Evolutionary conservation across 1,140 invertebrate species (phyloP).

Genomic region (Hetaerina americana): DNA sequence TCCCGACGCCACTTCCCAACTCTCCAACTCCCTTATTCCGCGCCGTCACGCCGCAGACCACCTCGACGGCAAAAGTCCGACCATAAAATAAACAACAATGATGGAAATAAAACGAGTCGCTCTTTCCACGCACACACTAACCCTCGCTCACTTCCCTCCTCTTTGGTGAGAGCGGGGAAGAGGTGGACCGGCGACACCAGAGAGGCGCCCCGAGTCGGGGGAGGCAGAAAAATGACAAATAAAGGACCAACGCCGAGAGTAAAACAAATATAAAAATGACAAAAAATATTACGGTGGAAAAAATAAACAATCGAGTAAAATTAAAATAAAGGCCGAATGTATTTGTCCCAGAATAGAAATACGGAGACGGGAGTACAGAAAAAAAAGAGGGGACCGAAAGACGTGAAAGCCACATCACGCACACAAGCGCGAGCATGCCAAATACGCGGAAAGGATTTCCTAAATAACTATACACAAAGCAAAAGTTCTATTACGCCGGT

Average conservation of each 20-base stretch:
- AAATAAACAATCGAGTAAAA: no score
- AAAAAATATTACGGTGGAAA: no score
- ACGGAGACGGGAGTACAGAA: background rate
- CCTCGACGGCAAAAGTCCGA: background rate
- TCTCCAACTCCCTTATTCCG: no score
- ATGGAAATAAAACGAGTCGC: background rate
- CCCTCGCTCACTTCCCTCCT: no score
- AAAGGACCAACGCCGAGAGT: background rate
- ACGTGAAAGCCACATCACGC: no score
- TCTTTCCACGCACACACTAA: no score
- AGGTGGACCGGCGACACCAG: background rate
- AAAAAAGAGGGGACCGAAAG: background rate
- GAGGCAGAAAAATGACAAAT: background rate
- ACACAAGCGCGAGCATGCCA: background rate
- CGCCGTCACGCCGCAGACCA: no score
- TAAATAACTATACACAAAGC: background rate
- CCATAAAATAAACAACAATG: background rate
- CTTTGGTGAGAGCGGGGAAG: background rate
- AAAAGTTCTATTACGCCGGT: no score
- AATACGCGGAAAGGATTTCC: background rate
- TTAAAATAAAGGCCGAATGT: no score
- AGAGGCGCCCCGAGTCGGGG: background rate
- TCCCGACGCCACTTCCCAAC: no score
- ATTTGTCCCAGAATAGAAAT: background rate
- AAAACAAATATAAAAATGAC: background rate